phyloP scores from a whole-genome alignment of 2,888 invertebrate species.

The Drosophila algonquin region DNA sequence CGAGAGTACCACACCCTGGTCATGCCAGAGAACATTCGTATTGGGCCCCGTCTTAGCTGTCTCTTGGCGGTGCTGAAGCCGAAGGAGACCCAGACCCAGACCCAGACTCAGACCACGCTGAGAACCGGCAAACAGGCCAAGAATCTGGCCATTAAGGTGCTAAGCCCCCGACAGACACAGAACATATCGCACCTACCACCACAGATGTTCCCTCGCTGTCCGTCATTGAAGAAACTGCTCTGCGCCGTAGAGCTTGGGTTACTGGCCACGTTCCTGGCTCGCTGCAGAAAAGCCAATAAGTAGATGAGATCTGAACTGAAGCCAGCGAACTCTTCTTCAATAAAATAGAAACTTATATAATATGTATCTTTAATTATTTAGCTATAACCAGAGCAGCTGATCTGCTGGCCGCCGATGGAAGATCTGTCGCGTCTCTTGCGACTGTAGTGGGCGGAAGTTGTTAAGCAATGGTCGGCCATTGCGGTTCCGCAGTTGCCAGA shows the following conservation, averaged over 20 bases:
- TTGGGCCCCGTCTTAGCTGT: conserved; percentile 16
- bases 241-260: conserved; percentile 56
- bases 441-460: conserved; percentile 74
- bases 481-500: conserved; percentile 72
- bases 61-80: background rate
- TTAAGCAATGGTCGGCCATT: conserved; percentile 55
- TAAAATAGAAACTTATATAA: background rate
- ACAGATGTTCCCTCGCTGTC: conserved; percentile 34
- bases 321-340: background rate
- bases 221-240: conserved; percentile 39
- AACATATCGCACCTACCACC: conserved; percentile 15
- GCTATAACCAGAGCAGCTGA: conserved; percentile 46
- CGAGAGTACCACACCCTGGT: conserved; percentile 60
- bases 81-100: background rate
- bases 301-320: conserved; percentile 11
- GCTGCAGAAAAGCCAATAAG: conserved; percentile 28
- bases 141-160: conserved; percentile 1
- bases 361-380: background rate
- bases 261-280: conserved; percentile 49
- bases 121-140: conserved; percentile 14
- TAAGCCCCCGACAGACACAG: background rate
- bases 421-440: conserved; percentile 63
- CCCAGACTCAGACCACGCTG: background rate
- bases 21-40: conserved; percentile 5
- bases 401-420: conserved; percentile 83